phyloP scores from a whole-genome alignment of 2,888 invertebrate genomes.

The Andricus quercusramuli region DNA sequence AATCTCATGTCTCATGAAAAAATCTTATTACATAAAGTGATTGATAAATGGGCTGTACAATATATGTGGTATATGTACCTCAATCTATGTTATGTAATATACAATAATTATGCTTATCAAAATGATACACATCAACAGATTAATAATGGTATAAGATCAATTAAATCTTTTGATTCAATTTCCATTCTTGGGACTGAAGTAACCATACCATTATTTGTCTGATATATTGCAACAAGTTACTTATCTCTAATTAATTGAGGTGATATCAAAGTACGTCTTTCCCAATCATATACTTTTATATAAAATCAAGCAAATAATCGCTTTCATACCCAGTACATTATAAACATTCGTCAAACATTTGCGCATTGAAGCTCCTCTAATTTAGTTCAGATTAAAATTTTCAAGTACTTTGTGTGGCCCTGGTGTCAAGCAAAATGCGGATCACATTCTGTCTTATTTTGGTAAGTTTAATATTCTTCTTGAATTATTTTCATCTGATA shows the following conservation, averaged over 20 bases:
- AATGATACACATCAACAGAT: background rate
- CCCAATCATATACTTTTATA: background rate
- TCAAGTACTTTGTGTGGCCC: background rate
- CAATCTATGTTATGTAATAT: no score
- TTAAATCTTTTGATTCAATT: background rate
- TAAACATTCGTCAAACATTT: background rate
- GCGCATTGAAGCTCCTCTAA: background rate
- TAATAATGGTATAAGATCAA: background rate
- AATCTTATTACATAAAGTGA: background rate
- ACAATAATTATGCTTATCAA: background rate
- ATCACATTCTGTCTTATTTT: background rate
- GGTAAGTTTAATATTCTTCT: background rate
- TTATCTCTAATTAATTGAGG: background rate
- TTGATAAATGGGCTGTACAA: background rate
- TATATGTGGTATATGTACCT: background rate
- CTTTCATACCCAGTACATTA: background rate
- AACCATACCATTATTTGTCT: background rate
- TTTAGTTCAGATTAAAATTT: background rate
- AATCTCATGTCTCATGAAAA: background rate
- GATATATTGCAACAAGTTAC: background rate
- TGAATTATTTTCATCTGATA: background rate
- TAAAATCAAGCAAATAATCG: background rate
- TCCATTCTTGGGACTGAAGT: background rate
- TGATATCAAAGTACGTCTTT: conserved; percentile 4
- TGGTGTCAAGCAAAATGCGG: background rate